Conservation (phyloP, 2,888 invertebrate species). For the Ecliptopera silaceata region DNA sequence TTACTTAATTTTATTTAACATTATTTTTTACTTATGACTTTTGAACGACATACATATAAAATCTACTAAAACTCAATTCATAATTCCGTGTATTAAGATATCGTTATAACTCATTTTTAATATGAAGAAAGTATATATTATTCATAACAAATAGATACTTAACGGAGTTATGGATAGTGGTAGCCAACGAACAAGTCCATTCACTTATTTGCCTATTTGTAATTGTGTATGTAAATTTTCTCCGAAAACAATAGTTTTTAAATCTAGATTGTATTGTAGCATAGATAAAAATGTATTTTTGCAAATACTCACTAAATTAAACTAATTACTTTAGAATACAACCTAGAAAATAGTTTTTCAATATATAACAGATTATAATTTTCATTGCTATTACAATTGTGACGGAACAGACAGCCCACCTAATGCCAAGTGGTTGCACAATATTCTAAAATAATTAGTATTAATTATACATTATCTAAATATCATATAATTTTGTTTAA, state of each 20-base stretch:
- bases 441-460: constrained; percentile 2
- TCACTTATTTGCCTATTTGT: too few relatives aligned
- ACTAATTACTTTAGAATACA: constrained; percentile 5
- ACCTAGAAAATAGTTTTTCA: too few relatives aligned
- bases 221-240: not conserved
- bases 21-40: not conserved
- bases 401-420: too few relatives aligned
- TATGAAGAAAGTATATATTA: too few relatives aligned
- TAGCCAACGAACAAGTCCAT: too few relatives aligned
- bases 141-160: too few relatives aligned
- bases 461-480: constrained; percentile 2
- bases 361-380: too few relatives aligned
- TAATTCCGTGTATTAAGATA: too few relatives aligned
- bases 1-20: not conserved
- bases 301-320: constrained; percentile 13
- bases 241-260: not conserved
- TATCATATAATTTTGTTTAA: not conserved
- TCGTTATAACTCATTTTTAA: too few relatives aligned
- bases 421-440: too few relatives aligned
- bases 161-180: too few relatives aligned
- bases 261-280: constrained; percentile 1
- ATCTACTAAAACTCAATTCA: not conserved
- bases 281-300: constrained; percentile 9
- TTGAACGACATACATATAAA: constrained; percentile 7
- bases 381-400: too few relatives aligned